Evolutionary conservation across 2,113 vertebrate species (phyloP), one percentile per base, ranked within the genome.

Genomic region (Colius striatus): DNA sequence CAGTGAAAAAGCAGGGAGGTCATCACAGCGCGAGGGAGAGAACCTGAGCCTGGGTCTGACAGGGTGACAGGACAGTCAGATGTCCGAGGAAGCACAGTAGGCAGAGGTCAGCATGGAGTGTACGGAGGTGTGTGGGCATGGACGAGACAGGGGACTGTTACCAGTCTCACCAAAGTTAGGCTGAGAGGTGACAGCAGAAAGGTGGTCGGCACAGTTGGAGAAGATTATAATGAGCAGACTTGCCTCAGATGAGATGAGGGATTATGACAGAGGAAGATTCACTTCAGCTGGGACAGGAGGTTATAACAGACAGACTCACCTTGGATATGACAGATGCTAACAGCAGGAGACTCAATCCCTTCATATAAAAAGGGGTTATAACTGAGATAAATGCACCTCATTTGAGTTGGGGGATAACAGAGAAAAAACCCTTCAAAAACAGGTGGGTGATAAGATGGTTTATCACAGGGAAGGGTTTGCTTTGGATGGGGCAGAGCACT

Each of bases 321-420:
- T 92, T 94, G 93, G 88, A 90, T 61, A 77, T 94, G 96, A 96
- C 81, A 95, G 90, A 95, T 95, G 94, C 77, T 95, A 97, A 96
- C 94, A 95, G 84, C 63, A 91, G 75, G 82, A 87, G 60, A 90
- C 41, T 90, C 74, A 25, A 65, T 89, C 3, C 48, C 60, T 84
- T 63, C 10, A 90, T 78, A 92, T 48, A 77, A 80, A 92, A 95
- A 86, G 85, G 47, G 51, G 47, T 81, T 86, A 88, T 95, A 94
- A 94, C 55, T 2, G 14, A 95, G 93, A 94, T 67, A 91, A 94
- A 96, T 94, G 79, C 30, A 74, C 38, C 36, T 96, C 67, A 71
- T 95, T 76, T 91, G 71, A 94, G 17, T 43, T 79, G 55, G 82
- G 91, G 78, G 47, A 94, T 92, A 93, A 78, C 26, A 43, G 43